Conservation (phyloP, 2,113 vertebrate species). For the Cynopterus brachyotis region DNA sequence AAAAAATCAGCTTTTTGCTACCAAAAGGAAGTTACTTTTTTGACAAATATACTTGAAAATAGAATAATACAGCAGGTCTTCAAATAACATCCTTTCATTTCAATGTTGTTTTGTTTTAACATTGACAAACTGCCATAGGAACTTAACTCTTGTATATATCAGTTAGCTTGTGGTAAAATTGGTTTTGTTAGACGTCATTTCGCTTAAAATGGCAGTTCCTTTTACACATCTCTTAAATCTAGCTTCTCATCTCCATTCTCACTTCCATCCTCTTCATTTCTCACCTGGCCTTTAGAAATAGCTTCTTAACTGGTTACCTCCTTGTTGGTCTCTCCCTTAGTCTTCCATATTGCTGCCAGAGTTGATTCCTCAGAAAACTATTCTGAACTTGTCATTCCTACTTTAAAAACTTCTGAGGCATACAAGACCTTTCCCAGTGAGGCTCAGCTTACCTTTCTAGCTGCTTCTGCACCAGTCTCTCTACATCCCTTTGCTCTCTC, state of each 20-base stretch:
- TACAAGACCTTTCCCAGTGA: neutral
- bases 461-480: neutral
- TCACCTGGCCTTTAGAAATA: neutral
- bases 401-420: neutral
- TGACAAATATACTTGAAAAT: neutral
- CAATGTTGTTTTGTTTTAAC: neutral
- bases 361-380: neutral
- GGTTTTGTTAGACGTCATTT: neutral
- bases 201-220: neutral
- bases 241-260: neutral
- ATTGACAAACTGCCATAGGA: neutral
- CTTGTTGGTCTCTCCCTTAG: too few species aligned
- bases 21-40: neutral
- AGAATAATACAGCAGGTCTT: neutral
- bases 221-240: neutral
- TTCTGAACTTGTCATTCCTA: neutral
- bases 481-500: neutral
- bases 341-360: neutral
- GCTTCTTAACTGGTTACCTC: neutral
- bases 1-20: neutral
- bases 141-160: too few species aligned
- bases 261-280: too few species aligned
- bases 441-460: neutral
- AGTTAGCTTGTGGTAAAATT: neutral
- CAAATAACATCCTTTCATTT: rapidly evolving